Evolutionary conservation across 2,888 invertebrate species (phyloP).

Genomic region (Pheosia tremula): DNA sequence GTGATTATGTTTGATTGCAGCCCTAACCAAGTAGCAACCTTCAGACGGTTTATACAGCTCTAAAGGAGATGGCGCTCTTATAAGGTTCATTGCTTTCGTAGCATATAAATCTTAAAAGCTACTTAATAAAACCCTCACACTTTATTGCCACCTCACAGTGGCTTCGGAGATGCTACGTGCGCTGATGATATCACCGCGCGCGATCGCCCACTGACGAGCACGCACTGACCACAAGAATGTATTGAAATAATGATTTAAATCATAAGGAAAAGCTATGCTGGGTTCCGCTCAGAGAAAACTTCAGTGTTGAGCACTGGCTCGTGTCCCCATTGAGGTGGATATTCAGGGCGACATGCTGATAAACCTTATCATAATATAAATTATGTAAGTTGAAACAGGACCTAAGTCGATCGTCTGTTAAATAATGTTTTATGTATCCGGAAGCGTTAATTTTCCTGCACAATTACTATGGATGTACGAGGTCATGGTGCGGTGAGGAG

Average conservation of each 20-base stretch:
- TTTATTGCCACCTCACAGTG: not conserved
- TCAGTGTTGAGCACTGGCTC: no score
- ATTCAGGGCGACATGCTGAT: no score
- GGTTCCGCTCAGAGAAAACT: no score
- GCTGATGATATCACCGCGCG: constrained; percentile 30
- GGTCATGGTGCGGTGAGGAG: constrained; percentile 39
- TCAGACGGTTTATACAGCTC: no score
- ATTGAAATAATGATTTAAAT: constrained; percentile 7
- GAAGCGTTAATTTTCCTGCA: constrained; percentile 50
- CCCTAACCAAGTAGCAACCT: no score
- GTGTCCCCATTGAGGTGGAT: no score
- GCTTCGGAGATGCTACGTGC: not conserved
- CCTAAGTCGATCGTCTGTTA: not conserved
- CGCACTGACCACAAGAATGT: constrained; percentile 6
- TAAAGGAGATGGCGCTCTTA: no score
- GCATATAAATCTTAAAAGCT: not conserved
- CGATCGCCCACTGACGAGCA: constrained; percentile 13
- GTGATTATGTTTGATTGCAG: no score
- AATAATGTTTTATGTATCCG: constrained; percentile 40
- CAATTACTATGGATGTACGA: constrained; percentile 42
- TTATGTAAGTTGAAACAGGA: not conserved
- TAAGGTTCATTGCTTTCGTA: not conserved
- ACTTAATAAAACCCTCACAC: not conserved
- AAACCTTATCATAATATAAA: no score
- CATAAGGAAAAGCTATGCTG: not conserved